These are phyloP conservation scores for Zosterops pallidus DNA, from an alignment of 2,113 vertebrate species.

Conservation along the genomic window DNA sequence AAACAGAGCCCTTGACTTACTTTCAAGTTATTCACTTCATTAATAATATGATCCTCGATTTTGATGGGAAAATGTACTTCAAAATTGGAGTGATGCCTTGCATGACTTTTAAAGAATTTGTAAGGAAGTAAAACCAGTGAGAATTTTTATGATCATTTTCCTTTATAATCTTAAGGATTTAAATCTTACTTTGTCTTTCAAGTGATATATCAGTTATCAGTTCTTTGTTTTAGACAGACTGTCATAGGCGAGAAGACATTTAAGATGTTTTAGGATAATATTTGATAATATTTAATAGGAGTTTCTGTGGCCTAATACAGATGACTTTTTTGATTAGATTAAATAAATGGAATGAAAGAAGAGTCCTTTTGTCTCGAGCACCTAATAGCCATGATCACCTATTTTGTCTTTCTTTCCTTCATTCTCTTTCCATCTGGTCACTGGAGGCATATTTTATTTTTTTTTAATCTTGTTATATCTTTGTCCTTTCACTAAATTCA, in stretches of 20 bases:
- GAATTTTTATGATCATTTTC: not conserved
- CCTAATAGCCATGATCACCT: not conserved
- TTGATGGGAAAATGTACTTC: not conserved
- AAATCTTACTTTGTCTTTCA: not conserved
- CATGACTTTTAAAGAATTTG: not conserved
- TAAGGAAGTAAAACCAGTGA: not conserved
- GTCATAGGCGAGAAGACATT: not conserved
- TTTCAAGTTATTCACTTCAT: not conserved
- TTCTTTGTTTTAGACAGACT: not conserved
- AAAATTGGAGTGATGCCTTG: not conserved
- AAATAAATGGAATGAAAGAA: not conserved
- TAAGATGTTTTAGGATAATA: not conserved
- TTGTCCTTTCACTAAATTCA: not conserved
- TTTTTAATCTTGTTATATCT: not conserved
- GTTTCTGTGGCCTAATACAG: not conserved
- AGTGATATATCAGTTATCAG: not conserved
- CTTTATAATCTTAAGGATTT: not conserved
- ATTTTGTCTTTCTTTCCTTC: not conserved
- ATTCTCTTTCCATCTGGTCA: not conserved
- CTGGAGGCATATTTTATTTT: not conserved
- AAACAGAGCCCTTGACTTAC: not conserved
- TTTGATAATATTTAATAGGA: not conserved
- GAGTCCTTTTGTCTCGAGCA: not conserved
- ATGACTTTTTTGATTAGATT: slow-evolving; percentile 10
- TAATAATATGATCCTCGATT: not conserved